phyloP scores from a whole-genome alignment of 2,113 vertebrate genomes.

The Urocitellus parryii region DNA sequence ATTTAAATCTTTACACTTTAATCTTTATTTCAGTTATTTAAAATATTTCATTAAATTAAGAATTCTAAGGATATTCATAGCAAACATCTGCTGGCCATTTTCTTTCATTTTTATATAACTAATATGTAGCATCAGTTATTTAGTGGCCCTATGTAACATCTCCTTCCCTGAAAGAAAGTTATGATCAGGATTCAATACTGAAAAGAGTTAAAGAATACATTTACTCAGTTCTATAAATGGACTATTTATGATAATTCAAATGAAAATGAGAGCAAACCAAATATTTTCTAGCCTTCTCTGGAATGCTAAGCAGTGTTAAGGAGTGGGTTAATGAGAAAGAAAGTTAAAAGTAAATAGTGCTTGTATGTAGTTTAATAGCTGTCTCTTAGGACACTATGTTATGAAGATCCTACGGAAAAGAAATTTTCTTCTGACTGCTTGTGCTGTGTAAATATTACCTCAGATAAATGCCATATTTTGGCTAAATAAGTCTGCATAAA shows the following conservation, averaged over 20 bases:
- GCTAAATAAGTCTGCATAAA: conserved; percentile 61
- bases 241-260: conserved; percentile 46
- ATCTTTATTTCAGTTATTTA: conserved; percentile 13
- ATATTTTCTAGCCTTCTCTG: conserved; percentile 4
- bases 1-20: conserved; percentile 3
- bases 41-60: conserved; percentile 35
- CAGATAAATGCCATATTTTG: conserved; percentile 5
- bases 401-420: conserved; percentile 58
- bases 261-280: conserved; percentile 46
- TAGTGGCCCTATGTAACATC: background rate
- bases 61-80: conserved; percentile 32
- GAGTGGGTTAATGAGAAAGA: conserved; percentile 19
- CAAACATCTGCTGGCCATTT: conserved; percentile 56
- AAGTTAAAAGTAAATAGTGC: conserved; percentile 27
- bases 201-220: conserved; percentile 20
- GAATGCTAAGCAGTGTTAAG: background rate
- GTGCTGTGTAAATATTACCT: conserved; percentile 42
- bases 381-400: conserved; percentile 59
- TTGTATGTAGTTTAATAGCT: background rate
- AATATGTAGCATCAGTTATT: background rate
- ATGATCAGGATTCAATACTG: conserved; percentile 9
- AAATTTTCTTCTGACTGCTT: background rate
- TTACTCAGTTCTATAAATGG: background rate
- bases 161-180: conserved; percentile 40
- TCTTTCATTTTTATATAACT: background rate